Evolutionary conservation across 1,140 invertebrate genomes (phyloP), one percentile per base, ranked within the genome.

Genomic region (Heliconius congener): DNA sequence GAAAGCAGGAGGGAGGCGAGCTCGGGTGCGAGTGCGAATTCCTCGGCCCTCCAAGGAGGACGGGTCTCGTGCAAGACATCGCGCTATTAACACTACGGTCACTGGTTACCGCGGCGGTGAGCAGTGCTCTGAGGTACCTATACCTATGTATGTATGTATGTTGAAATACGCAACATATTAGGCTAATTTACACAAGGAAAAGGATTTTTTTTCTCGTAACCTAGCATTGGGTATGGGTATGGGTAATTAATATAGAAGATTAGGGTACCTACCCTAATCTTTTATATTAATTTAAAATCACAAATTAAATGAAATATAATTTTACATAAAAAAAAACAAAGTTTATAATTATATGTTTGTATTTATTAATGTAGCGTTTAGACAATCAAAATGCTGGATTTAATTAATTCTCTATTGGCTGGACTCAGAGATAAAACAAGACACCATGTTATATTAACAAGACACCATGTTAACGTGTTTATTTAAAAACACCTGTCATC

Each of bases 31-130:
- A 86, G 82, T 84, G 82, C 85, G 80, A 83, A 86, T 86, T 86
- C 85, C 85, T 81, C 81, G 76, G 80, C 81, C 79, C 79, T 79
- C 81, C 85, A 86, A 85, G 85, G 83, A 86, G 83, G 85, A 86
- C 82, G 77, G 81, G 84, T 85, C 79, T 85, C 83, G 81, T 80
- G 83, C 80, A 82, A 83, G 79, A 84, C 80, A 82, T 82, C 78
- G 78, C 78, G 75, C 74, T 81, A 81, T 83, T 86, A 81, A 80
- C 72, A 80, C 78, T 76, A 72, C 76, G 76, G 42, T 55, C 70
- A 39, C 76, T 42, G 71, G 70, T 72, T 72, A 37, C 70, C 74
- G 77, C 72, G 80, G 81, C 81, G 8, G 19, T 60, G 71, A 71
- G 52, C 74, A 70, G 4, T 37, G 0, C 34, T 37, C 34, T 37